These are phyloP conservation scores for Phymatocera aterrima DNA, from an alignment of 2,888 invertebrate genomes.

Conservation along the genomic window DNA sequence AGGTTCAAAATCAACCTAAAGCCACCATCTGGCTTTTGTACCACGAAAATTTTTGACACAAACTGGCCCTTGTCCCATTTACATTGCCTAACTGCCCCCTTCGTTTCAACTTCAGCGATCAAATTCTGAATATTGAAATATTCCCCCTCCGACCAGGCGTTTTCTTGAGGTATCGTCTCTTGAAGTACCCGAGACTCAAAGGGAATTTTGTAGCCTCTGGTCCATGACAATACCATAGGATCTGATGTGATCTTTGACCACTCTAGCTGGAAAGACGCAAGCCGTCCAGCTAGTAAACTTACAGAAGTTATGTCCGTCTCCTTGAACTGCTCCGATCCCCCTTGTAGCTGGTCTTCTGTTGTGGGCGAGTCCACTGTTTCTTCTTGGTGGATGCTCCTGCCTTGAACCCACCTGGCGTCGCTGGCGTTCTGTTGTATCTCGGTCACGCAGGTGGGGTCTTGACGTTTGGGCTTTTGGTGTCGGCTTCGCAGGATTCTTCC, in stretches of 20 bases:
- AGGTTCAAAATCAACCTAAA: conserved; percentile 34
- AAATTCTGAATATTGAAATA: not conserved
- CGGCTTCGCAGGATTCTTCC: conserved; percentile 42
- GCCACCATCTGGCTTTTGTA: conserved; percentile 20
- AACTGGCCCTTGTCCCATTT: conserved; percentile 34
- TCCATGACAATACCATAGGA: conserved; percentile 50
- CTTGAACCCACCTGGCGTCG: conserved; percentile 46
- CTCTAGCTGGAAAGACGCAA: no score
- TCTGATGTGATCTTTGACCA: no score
- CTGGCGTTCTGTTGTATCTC: conserved; percentile 23
- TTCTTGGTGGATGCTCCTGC: conserved; percentile 28
- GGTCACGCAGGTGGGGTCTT: conserved; percentile 49
- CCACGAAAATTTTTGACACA: conserved; percentile 21
- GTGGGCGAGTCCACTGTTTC: not conserved
- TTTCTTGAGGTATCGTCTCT: conserved; percentile 21
- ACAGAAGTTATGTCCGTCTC: not conserved
- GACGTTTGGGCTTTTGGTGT: conserved; percentile 40
- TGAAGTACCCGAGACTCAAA: conserved; percentile 43
- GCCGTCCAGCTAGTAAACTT: no score
- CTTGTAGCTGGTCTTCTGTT: not conserved
- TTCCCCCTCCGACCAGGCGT: conserved; percentile 45
- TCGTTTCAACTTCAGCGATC: not conserved
- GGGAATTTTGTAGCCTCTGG: conserved; percentile 48
- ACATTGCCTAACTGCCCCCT: conserved; percentile 41
- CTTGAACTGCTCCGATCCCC: not conserved